phyloP scores from a whole-genome alignment of 2,797 vertebrate genomes.

The Mastacembelus armatus region DNA sequence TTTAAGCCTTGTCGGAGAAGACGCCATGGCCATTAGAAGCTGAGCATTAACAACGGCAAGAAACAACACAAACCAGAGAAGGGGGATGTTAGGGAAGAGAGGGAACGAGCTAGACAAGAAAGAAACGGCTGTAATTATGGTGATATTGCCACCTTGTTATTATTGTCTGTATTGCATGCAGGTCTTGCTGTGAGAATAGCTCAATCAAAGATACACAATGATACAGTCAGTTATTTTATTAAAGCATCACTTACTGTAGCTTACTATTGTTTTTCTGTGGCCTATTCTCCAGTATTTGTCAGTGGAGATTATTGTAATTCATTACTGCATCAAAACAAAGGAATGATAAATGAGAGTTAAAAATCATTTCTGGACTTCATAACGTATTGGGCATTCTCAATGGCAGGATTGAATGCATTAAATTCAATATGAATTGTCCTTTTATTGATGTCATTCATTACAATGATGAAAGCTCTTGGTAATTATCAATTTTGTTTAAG shows the following conservation, averaged over 20 bases:
- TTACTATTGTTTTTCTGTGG: constrained; percentile 27
- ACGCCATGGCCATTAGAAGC: constrained; percentile 88
- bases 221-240: constrained; percentile 28
- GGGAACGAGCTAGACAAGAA: constrained; percentile 31
- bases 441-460: constrained; percentile 82
- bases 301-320: constrained; percentile 32
- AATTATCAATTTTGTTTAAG: constrained; percentile 86
- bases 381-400: constrained; percentile 53
- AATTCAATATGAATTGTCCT: constrained; percentile 77
- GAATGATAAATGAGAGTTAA: constrained; percentile 61
- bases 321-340: constrained; percentile 52
- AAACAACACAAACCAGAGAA: constrained; percentile 68
- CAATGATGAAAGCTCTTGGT: constrained; percentile 79
- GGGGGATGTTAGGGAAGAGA: constrained; percentile 21
- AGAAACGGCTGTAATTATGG: constrained; percentile 73
- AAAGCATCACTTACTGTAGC: not conserved
- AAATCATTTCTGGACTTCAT: constrained; percentile 52
- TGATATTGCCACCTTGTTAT: constrained; percentile 81
- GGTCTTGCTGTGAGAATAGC: constrained; percentile 26
- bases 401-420: constrained; percentile 67
- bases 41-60: constrained; percentile 82
- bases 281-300: constrained; percentile 34
- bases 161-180: constrained; percentile 69
- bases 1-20: constrained; percentile 82
- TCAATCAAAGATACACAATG: constrained; percentile 36